phyloP scores from a whole-genome alignment of 2,888 invertebrate genomes.

The Catocala nupta region DNA sequence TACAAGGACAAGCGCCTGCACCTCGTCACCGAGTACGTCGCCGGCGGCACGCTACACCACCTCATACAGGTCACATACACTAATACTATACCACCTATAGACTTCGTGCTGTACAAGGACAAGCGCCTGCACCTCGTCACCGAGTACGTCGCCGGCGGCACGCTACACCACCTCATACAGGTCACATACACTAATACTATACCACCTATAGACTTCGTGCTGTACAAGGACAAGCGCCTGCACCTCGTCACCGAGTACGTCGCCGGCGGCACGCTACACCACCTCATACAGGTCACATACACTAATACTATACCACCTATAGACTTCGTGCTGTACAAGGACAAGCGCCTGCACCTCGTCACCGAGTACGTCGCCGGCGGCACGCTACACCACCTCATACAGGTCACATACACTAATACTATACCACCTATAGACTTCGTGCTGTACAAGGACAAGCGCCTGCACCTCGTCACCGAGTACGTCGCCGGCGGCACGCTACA shows the following conservation, averaged over 20 bases:
- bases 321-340: constrained; percentile 96
- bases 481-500: constrained; percentile 97
- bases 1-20: constrained; percentile 97
- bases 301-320: too few relatives aligned
- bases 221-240: constrained; percentile 96
- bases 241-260: constrained; percentile 98
- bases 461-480: constrained; percentile 97
- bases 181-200: constrained; percentile 58
- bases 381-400: constrained; percentile 94
- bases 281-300: constrained; percentile 90
- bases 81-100: too few relatives aligned
- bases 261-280: constrained; percentile 95
- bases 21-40: constrained; percentile 96
- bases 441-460: constrained; percentile 95
- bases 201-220: constrained; percentile 77
- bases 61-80: constrained; percentile 89
- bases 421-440: constrained; percentile 74
- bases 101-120: constrained; percentile 94
- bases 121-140: constrained; percentile 96
- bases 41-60: constrained; percentile 96
- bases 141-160: constrained; percentile 97
- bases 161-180: constrained; percentile 94
- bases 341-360: constrained; percentile 95
- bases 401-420: constrained; percentile 74
- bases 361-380: constrained; percentile 98